Evolutionary conservation across 37 sponge, comb jelly and placozoan genomes (phyloP).

Genomic region (Ephydatia muelleri): DNA sequence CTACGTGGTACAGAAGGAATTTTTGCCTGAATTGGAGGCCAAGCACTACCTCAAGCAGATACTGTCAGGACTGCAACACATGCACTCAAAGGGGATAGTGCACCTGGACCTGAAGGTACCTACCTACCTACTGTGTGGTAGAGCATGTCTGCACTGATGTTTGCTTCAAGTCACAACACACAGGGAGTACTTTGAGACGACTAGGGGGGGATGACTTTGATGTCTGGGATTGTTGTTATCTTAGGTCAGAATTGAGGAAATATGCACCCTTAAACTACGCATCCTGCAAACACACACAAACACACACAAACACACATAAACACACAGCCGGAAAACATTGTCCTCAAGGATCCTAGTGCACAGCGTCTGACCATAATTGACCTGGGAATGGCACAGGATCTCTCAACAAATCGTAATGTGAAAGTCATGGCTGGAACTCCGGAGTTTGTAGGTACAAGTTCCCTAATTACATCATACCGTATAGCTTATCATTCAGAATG

Average conservation of each 20-base stretch:
- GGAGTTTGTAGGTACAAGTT: conserved; percentile 78
- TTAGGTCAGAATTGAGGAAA: too few relatives aligned
- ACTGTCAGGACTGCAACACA: conserved; percentile 42
- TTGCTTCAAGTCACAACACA: too few relatives aligned
- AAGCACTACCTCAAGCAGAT: conserved; percentile 66
- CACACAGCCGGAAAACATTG: conserved; percentile 87
- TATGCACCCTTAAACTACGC: too few relatives aligned
- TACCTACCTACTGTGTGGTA: too few relatives aligned
- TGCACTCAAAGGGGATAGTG: conserved; percentile 68
- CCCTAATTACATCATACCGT: background rate
- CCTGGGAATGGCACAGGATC: conserved; percentile 77
- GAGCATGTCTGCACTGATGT: too few relatives aligned
- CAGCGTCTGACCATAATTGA: conserved; percentile 78
- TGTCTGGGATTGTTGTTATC: too few relatives aligned
- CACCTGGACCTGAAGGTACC: conserved; percentile 87
- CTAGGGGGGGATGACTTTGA: too few relatives aligned
- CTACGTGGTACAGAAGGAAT: conserved; percentile 76
- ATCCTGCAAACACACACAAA: conserved; percentile 16
- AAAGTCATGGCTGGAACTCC: conserved; percentile 82
- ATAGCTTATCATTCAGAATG: background rate
- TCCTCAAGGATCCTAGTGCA: conserved; percentile 52
- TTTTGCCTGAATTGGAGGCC: conserved; percentile 67
- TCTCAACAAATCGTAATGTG: conserved; percentile 13
- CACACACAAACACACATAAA: too few relatives aligned
- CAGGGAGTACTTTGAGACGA: too few relatives aligned